Conservation (phyloP, 2,113 vertebrate species). For the Megalops atlanticus region DNA sequence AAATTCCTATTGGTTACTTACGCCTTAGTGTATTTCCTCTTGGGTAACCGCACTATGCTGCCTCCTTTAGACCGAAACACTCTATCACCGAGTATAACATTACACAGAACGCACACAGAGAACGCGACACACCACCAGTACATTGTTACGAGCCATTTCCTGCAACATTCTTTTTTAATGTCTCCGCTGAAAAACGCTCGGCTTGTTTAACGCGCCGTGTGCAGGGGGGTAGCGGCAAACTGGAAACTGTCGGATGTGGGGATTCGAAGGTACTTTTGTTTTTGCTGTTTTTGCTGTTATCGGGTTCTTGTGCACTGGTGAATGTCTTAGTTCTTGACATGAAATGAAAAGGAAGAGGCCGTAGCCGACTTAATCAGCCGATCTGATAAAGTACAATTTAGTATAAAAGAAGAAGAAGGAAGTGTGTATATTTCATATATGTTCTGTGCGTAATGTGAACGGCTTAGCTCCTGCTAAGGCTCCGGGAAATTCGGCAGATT, state of each 20-base stretch:
- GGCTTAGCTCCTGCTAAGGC: not conserved
- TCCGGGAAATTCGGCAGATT: not conserved
- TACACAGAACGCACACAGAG: conserved; percentile 15
- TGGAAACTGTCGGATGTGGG: conserved; percentile 25
- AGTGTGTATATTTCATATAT: not conserved
- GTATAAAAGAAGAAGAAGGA: not conserved
- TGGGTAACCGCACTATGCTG: conserved; percentile 35
- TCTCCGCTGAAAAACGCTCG: conserved; percentile 27
- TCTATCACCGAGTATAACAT: conserved; percentile 17
- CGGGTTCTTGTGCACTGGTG: not conserved
- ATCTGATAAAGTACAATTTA: not conserved
- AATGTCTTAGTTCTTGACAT: not conserved
- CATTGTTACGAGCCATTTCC: conserved; percentile 57
- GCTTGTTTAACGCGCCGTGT: conserved; percentile 8
- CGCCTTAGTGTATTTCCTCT: not conserved
- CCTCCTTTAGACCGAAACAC: conserved; percentile 39
- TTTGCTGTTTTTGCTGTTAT: not conserved
- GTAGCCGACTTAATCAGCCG: conserved; percentile 8
- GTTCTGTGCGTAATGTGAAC: not conserved
- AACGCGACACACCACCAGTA: conserved; percentile 35
- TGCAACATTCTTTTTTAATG: conserved; percentile 41
- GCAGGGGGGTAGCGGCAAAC: conserved; percentile 12
- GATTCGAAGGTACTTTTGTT: conserved; percentile 39
- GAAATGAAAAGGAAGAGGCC: conserved; percentile 22
- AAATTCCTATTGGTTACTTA: conserved; percentile 4